Base-by-base conservation (phyloP, 1,140 invertebrate genomes). In the Cyclina sinensis region DNA sequence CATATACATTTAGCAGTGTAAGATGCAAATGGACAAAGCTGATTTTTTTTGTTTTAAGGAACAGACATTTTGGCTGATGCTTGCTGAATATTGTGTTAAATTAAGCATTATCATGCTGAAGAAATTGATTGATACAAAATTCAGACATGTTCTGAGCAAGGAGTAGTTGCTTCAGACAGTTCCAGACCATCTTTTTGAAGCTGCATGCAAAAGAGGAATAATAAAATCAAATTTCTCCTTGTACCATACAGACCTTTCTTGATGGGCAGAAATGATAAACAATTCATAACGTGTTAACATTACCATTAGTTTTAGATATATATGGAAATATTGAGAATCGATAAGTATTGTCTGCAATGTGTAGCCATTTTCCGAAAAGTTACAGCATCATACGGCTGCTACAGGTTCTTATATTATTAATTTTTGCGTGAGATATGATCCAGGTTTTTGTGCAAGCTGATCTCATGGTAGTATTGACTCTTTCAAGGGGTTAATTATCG, bases 241-340 rank as follows among this genome's bases (percentile, higher is more conserved):
- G 51, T 65, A 30, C 16, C 59, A 30, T 65, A 3, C 18, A 14
- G 11, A n/a, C 18, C 24, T 32, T 9, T 3, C 7, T 27, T 30
- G 62, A 35, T 18, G 30, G 62, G 30, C 62, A 27, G 3, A 35
- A 30, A 65, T 65, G 62, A 32, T 65, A n/a, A 57, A 62, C 24
- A 21, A 62, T 62, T 62, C 24, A 62, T 62, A 62, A 62, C 21
- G n/a, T 62, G 57, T 62, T 27, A 62, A 70, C 65, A 70, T 70
- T 35, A 37, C 65, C 65, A 70, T 70, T 70, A 37, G 27, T 70
- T 35, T 70, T 70, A n/a, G 65, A 70, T 37, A 70, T 70, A 70
- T 70, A 37, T 39, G 11, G 35, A 37, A 70, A 70, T 70, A 37
- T 70, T 70, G 24, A 30, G 18, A 37, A 70, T 70, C 65, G 35